A percentile compares a stretch with the other conserved stretches of the same genome.
phyloP scores from a whole-genome alignment of 2,797 vertebrate species.

The Sebastes ruberrimus region DNA sequence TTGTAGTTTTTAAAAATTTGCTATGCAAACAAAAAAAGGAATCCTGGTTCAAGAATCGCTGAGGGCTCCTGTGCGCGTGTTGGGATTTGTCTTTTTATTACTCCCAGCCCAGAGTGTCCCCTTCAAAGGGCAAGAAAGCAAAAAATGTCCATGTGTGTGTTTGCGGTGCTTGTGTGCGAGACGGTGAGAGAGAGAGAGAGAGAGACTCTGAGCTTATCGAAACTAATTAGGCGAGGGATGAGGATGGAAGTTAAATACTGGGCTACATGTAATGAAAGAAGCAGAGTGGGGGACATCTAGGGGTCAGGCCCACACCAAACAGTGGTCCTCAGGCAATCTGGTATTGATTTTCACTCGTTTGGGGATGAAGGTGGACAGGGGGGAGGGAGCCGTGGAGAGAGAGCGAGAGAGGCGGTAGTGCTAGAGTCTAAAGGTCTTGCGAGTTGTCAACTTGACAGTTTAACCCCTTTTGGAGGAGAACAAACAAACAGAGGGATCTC shows the following conservation, averaged over 20 bases:
- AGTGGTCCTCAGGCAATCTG: slow-evolving; percentile 87
- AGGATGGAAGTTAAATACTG: slow-evolving; percentile 92
- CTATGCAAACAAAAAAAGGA: slow-evolving; percentile 86
- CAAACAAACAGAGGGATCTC: slow-evolving; percentile 84
- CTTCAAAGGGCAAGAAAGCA: slow-evolving; percentile 63
- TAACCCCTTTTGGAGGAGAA: slow-evolving; percentile 84
- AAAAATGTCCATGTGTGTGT: slow-evolving; percentile 60
- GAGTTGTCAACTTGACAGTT: slow-evolving; percentile 87
- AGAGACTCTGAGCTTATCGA: slow-evolving; percentile 84
- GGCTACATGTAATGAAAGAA: slow-evolving; percentile 90
- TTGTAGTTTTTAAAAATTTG: slow-evolving; percentile 91
- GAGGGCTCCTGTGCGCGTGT: slow-evolving; percentile 60
- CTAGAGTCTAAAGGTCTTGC: slow-evolving; percentile 80
- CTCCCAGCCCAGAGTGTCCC: slow-evolving; percentile 66
- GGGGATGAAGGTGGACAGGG: slow-evolving; percentile 78
- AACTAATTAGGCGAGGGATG: slow-evolving; percentile 93
- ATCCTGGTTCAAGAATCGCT: slow-evolving; percentile 59
- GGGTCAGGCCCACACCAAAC: slow-evolving; percentile 88
- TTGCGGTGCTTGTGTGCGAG: slow-evolving; percentile 31
- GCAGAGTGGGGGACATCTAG: slow-evolving; percentile 84
- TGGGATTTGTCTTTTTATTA: slow-evolving; percentile 75
- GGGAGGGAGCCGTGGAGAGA: slow-evolving; percentile 32
- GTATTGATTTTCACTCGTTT: slow-evolving; percentile 91
- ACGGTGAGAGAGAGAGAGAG: slow-evolving; percentile 53
- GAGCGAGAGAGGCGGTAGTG: slow-evolving; percentile 64